Conservation (phyloP, 2,113 vertebrate genomes). For the Gallinago jamesoni region DNA sequence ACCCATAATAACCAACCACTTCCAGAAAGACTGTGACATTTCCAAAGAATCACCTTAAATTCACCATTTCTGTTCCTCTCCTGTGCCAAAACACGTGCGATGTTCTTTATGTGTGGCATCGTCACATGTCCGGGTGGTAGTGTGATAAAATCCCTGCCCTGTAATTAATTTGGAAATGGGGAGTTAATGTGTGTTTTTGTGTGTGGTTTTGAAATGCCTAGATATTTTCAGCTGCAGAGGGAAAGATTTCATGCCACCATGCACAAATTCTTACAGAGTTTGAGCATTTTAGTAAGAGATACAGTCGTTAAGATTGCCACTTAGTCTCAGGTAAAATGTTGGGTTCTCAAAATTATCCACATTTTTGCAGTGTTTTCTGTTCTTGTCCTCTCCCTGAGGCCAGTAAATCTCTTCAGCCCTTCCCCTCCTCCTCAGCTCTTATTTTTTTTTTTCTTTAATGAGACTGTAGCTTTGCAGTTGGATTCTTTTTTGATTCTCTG, state of each 20-base stretch:
- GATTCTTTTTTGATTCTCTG: not conserved
- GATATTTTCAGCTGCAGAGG: not conserved
- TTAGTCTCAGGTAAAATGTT: not conserved
- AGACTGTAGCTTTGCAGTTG: not conserved
- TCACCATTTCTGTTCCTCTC: not conserved
- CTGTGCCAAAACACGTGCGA: not conserved
- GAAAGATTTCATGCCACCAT: not conserved
- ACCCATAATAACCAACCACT: rapidly evolving
- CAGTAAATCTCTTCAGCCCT: not conserved
- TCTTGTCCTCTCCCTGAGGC: not conserved
- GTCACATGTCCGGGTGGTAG: not conserved
- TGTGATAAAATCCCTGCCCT: not conserved
- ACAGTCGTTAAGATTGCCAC: not conserved
- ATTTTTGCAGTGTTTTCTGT: not conserved
- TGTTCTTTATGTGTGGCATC: not conserved
- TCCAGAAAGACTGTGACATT: not conserved
- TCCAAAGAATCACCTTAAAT: not conserved
- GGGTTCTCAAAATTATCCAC: not conserved
- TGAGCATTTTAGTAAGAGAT: constrained; percentile 24
- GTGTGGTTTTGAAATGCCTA: not conserved
- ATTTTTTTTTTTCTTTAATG: not conserved
- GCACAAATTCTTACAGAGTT: not conserved
- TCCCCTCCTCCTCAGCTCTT: not conserved
- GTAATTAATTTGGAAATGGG: not conserved
- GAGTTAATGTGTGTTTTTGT: not conserved